Percentiles rank a stretch among this genome's conserved stretches.
These are phyloP conservation scores for Drosophila prolongata DNA, from an alignment of 2,888 invertebrate genomes.

Conservation along the genomic window DNA sequence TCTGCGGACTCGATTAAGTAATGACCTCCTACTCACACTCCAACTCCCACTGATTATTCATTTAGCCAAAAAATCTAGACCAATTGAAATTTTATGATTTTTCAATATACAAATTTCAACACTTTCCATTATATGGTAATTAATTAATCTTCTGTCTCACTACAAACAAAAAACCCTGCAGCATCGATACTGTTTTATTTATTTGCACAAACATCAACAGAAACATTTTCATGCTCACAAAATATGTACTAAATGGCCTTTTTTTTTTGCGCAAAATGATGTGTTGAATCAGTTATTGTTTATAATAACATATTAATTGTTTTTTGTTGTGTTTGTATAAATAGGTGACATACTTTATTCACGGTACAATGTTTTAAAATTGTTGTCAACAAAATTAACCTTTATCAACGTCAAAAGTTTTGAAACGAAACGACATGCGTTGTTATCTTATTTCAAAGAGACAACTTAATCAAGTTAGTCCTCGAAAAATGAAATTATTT, in stretches of 20 bases:
- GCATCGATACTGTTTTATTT: not conserved
- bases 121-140: not conserved
- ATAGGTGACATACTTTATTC: no score
- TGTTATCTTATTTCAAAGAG: not conserved
- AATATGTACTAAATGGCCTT: no score
- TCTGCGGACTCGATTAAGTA: slow-evolving; percentile 8
- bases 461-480: slow-evolving; percentile 8
- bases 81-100: not conserved
- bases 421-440: no score
- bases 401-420: no score
- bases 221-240: no score
- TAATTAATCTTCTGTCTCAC: not conserved
- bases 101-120: not conserved
- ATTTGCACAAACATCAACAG: no score
- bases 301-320: no score
- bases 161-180: not conserved
- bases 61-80: not conserved
- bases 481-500: slow-evolving; percentile 1
- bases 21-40: not conserved
- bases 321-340: no score
- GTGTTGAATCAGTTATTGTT: no score
- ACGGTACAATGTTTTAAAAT: no score
- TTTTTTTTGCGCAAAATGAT: no score
- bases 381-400: no score
- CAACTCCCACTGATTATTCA: not conserved